phyloP scores from a whole-genome alignment of 35 echinoderm and acorn worm genomes.

The Ptychodera flava region DNA sequence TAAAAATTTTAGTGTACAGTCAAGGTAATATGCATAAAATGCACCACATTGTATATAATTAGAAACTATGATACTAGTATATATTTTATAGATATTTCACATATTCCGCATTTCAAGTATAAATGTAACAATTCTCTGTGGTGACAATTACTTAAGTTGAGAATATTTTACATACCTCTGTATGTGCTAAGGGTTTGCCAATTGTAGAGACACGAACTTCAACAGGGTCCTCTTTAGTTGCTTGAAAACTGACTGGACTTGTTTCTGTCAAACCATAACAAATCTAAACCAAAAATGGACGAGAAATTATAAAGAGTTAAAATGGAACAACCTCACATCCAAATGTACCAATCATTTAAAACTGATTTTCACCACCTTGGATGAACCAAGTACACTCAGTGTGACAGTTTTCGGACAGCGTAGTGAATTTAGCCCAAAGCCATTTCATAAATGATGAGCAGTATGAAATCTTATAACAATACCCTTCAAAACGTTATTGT shows the following conservation, averaged over 20 bases:
- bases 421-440: background rate
- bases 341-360: background rate
- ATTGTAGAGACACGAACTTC: background rate
- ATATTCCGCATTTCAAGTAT: background rate
- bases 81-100: conserved; percentile 6
- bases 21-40: background rate
- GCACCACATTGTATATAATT: background rate
- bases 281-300: background rate
- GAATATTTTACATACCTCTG: conserved; percentile 21
- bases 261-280: conserved; percentile 14
- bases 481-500: too few relatives aligned
- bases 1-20: background rate
- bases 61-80: background rate
- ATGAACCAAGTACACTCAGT: background rate
- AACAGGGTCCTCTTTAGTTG: background rate
- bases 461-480: too few relatives aligned
- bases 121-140: background rate
- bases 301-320: background rate
- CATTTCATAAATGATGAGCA: too few relatives aligned
- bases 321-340: background rate
- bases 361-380: background rate
- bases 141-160: background rate
- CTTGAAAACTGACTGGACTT: background rate
- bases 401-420: too few relatives aligned
- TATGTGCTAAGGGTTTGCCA: conserved; percentile 14